phyloP scores from a whole-genome alignment of 2,888 invertebrate species.

The Nomada flava region DNA sequence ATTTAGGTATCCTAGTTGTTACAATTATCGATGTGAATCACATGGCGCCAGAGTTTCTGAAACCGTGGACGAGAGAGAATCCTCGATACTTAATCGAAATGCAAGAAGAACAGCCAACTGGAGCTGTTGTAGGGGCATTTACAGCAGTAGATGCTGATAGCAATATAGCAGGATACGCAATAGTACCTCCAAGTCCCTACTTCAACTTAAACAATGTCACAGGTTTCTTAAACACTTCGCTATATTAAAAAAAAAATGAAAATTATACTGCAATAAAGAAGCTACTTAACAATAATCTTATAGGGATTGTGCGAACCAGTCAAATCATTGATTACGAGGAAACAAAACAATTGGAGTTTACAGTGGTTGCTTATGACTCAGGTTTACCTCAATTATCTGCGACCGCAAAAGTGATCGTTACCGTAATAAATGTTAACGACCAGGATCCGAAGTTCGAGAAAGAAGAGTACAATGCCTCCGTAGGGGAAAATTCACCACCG shows the following conservation, averaged over 20 bases:
- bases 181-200: conserved; percentile 89
- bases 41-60: conserved; percentile 87
- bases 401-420: conserved; percentile 91
- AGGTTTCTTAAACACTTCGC: conserved; percentile 84
- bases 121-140: conserved; percentile 91
- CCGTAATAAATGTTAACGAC: conserved; percentile 94
- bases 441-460: conserved; percentile 92
- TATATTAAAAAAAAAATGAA: not conserved
- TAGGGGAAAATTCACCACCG: conserved; percentile 91
- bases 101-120: conserved; percentile 93
- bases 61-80: conserved; percentile 89
- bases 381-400: conserved; percentile 94
- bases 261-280: no score
- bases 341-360: conserved; percentile 90
- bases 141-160: conserved; percentile 93
- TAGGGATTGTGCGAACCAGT: conserved; percentile 91
- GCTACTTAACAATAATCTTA: not conserved
- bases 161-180: conserved; percentile 90
- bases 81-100: conserved; percentile 89
- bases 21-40: conserved; percentile 87
- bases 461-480: conserved; percentile 88
- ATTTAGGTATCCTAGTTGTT: conserved; percentile 87
- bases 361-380: conserved; percentile 93
- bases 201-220: conserved; percentile 93
- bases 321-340: conserved; percentile 94